Base-by-base conservation (phyloP, 2,888 invertebrate genomes). In the Phania funesta region DNA sequence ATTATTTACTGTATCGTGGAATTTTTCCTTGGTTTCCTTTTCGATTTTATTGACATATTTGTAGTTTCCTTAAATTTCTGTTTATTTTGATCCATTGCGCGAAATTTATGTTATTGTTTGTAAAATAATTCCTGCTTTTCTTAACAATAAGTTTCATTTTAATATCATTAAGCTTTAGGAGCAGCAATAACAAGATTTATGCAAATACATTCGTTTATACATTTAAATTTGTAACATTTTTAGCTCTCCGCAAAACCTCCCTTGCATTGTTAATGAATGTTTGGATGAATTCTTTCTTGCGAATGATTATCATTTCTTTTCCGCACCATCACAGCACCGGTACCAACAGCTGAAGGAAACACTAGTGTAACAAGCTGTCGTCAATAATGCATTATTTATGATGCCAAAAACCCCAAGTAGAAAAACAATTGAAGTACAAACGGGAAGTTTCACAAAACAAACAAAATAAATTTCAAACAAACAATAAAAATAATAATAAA, bases 371-470 rank as follows among this genome's bases (percentile, higher is more conserved):
- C 81, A 77, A 80, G 81, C 81, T 81, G 77, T 81, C 81, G 77
- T 73, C 81, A 81, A 81, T 81, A 81, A 81, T 81, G 73, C 81
- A 81, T 81, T 81, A 81, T 81, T 81, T 81, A 81, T 81, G 81
- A 81, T 81, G 73, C 68, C 73, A 68, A 77, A 76, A 77, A 74
- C 73, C 73, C 73, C 81, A 77, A 81, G 73, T 62, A 73, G 56
- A 73, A 77, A 73, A 73, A 77, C 77, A 81, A 71, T 76, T 81
- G 64, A 67, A 80, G 62, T 54, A 58, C 16, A 64, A 52, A 50
- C 16, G 2, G 9, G n/a, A n/a, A n/a, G n/a, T n/a, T n/a, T n/a
- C n/a, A n/a, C n/a, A n/a, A n/a, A n/a, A n/a, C n/a, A n/a, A n/a
- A n/a, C n/a, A n/a, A n/a, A n/a, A n/a, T n/a, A n/a, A n/a, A n/a